phyloP scores from a whole-genome alignment of 1,140 invertebrate genomes.

The Eufriesea mexicana region DNA sequence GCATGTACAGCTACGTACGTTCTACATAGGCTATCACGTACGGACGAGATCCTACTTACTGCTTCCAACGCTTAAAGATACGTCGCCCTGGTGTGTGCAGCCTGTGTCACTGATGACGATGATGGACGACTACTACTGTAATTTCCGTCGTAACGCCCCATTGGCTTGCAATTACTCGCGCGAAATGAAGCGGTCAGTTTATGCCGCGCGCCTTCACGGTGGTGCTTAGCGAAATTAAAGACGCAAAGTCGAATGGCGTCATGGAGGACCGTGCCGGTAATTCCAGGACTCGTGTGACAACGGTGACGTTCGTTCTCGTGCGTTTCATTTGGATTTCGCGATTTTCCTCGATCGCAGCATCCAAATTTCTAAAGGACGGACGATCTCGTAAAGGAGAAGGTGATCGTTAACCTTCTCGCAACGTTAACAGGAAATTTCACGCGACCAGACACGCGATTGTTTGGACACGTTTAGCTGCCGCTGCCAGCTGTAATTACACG shows the following conservation, averaged over 20 bases:
- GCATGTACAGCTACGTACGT: constrained; percentile 70
- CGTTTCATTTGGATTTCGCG: no score
- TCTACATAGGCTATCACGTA: constrained; percentile 64
- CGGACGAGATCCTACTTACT: constrained; percentile 53
- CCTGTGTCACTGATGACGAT: constrained; percentile 57
- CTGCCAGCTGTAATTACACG: no score
- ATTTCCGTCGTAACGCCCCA: constrained; percentile 54
- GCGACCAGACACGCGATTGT: background rate
- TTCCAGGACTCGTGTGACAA: no score
- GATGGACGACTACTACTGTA: constrained; percentile 60
- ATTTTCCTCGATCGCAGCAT: no score
- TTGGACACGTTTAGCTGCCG: background rate
- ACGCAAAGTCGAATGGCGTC: constrained; percentile 16
- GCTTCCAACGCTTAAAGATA: constrained; percentile 10
- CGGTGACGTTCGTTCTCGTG: no score
- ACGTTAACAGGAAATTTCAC: background rate
- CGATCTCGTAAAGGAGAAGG: background rate
- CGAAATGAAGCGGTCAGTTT: constrained; percentile 61
- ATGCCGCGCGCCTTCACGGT: constrained; percentile 21
- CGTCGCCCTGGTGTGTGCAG: background rate
- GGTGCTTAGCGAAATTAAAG: constrained; percentile 59
- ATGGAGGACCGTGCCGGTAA: no score
- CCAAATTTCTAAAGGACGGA: background rate
- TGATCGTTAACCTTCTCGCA: background rate
- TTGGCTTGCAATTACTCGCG: constrained; percentile 63